Evolutionary conservation across 2,888 invertebrate genomes (phyloP).

Genomic region (Frankliniella intonsa): DNA sequence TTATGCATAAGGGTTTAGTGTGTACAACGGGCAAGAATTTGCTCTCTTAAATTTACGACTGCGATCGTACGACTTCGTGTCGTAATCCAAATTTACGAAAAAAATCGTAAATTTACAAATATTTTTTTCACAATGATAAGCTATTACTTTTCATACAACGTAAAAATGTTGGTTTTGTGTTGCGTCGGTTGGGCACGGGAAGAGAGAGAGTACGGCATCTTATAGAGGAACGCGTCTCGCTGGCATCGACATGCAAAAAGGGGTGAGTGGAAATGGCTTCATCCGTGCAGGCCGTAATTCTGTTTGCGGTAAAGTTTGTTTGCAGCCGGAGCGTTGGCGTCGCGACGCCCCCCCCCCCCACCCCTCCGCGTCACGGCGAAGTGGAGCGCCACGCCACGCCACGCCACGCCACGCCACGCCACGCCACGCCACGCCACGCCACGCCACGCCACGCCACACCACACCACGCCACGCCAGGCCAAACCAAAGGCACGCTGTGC

Average conservation of each 20-base stretch:
- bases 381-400: no score
- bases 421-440: no score
- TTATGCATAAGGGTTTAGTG: no score
- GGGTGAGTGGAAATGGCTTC: neutral
- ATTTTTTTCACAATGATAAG: no score
- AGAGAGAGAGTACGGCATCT: neutral
- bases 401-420: no score
- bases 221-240: neutral
- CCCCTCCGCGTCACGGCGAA: neutral
- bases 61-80: no score
- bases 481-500: neutral
- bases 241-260: conserved; percentile 4
- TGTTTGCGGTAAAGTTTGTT: neutral
- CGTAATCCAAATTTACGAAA: no score
- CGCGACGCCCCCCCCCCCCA: neutral
- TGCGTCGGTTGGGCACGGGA: neutral
- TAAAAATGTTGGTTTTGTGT: neutral
- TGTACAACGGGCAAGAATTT: no score
- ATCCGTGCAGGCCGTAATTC: neutral
- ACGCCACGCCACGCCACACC: no score
- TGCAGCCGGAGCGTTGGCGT: neutral
- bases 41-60: no score
- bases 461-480: no score
- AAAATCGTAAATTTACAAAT: no score
- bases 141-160: neutral